Evolutionary conservation across 2,797 vertebrate species (phyloP), one percentile per base, ranked within the genome.

Genomic region (Eulemur albifrons): DNA sequence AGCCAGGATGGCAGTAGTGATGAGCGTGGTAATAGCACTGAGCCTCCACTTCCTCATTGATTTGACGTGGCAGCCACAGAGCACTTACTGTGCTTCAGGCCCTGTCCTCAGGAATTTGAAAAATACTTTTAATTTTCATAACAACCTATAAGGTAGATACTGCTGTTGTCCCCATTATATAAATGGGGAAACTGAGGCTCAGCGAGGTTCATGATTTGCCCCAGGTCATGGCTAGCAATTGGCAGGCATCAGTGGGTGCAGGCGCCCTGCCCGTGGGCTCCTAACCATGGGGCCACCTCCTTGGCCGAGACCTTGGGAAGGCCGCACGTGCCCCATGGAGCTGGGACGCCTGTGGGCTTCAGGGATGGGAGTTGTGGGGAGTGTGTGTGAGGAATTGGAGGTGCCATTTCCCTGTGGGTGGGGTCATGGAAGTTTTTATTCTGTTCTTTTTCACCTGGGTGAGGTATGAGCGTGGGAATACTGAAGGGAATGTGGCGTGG

Each of bases 21-120:
- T 7, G 17, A 20, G 38, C 0, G 0, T 73, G 76, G 9, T 38
- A 1, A 13, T 14, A n/a, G 76, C 61, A 23, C 12, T 3, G n/a
- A 15, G 10, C 15, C 2, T 12, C 23, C 5, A 0, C 30, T 14
- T 73, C 17, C 61, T 83, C 25, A 4, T 4, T 70, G 35, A 32
- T 27, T 86, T 70, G 32, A 25, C n/a, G 43, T 40, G 13, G 50
- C 38, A 72, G 23, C 43, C 40, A 25, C 1, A 2, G 11, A n/a
- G 8, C 4, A 7, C 27, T 63, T 7, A 27, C 21, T 21, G 32
- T 35, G 35, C 48, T 80, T n/a, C 1, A 45, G 67, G 9, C 50
- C 17, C 57, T 61, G 4, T 48, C 43, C 50, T 73, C 50, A 81
- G 80, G 43, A 80, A 75, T 32, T 70, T 5, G 52, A 59, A 48